These are phyloP conservation scores for Antennarius striatus DNA, from an alignment of 2,113 vertebrate genomes.

Conservation along the genomic window DNA sequence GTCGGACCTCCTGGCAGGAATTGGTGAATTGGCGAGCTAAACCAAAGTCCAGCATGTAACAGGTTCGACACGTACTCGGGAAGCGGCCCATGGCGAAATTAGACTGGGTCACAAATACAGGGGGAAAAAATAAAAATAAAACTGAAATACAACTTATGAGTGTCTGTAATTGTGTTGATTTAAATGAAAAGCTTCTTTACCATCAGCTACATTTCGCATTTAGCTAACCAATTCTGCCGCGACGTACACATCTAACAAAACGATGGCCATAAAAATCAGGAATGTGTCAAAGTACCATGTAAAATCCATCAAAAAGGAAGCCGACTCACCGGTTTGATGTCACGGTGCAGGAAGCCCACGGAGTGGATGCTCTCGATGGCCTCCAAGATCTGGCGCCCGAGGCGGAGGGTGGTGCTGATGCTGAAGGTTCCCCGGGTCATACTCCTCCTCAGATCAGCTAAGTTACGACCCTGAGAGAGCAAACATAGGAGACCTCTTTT, in stretches of 20 bases:
- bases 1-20: conserved; percentile 97
- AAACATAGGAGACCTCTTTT: neutral
- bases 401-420: conserved; percentile 92
- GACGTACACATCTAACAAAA: no score
- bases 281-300: no score
- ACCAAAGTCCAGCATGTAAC: conserved; percentile 99
- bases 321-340: conserved; percentile 94
- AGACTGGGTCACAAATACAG: conserved; percentile 79
- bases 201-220: no score
- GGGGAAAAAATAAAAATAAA: neutral
- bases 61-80: conserved; percentile 95
- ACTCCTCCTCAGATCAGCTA: conserved; percentile 95
- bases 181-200: neutral
- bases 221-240: no score
- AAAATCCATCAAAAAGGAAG: neutral
- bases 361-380: conserved; percentile 99
- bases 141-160: neutral
- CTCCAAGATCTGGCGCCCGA: conserved; percentile 95
- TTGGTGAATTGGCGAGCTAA: conserved; percentile 98
- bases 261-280: neutral
- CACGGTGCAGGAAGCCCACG: conserved; percentile 95
- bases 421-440: conserved; percentile 94
- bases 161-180: neutral
- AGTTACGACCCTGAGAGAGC: conserved; percentile 89
- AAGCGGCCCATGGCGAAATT: conserved; percentile 99